Base-by-base conservation (phyloP, 2,113 vertebrate species). In the Seriola rivoliana region DNA sequence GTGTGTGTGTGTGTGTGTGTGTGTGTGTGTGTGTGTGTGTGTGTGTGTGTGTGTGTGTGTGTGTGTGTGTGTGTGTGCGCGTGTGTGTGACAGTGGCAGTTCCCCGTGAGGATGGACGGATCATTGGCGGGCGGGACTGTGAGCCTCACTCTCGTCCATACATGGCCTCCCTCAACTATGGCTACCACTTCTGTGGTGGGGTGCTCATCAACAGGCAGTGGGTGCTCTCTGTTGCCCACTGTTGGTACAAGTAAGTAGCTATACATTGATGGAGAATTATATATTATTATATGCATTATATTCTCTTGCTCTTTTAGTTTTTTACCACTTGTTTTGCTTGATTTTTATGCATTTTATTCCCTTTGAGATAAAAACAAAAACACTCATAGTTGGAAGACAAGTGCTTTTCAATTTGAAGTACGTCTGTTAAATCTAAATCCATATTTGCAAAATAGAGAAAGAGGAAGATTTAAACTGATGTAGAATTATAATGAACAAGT, bases 201-300 rank as follows among this genome's bases (percentile, higher is more conserved):
- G 93, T 94, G 80, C 93, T 95, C 60, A 93, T 95, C 84, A 95
- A 81, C 68, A 78, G 59, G 0, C 92, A 94, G 85, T 93, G 93
- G 92, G 90, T 95, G 86, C 90, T 95, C 48, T 94, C 95, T 63
- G 94, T 93, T 16, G 94, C 94, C 50, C 94, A 95, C 91, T 95
- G 93, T 80, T 95, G 94, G 94, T 94, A 95, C 88, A 94, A 93
- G 93, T 95, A 84, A 90, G 94, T 91, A 42, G 10, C 40, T 42
- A 64, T 50, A 7, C 48, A 58, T 4, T 34, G n/a, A 66, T 54
- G 14, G 17, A 76, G 8, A 6, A 8, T 38, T 21, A 63, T 58
- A 58, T 14, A 58, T 58, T 7, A 58, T 55, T 29, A 58, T 3
- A 25, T n/a, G 19, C 10, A 58, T 14, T 58, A 58, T 58, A 58